phyloP scores from a whole-genome alignment of 1,140 invertebrate species.

The Drosophila kurseongensis region DNA sequence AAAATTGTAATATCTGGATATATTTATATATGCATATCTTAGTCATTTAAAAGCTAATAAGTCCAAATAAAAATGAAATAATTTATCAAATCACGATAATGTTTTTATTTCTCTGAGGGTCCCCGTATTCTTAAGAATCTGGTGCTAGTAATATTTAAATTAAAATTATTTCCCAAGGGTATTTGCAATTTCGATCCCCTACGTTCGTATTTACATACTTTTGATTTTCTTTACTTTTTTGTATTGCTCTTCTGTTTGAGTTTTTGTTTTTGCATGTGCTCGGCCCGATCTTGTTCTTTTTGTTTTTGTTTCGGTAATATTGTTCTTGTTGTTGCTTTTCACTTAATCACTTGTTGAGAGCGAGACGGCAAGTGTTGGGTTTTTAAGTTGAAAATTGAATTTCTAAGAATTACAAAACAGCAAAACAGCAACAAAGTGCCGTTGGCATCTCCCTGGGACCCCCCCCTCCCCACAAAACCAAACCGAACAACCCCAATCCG shows the following conservation, averaged over 20 bases:
- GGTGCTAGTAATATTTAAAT: too few relatives aligned
- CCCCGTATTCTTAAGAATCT: too few relatives aligned
- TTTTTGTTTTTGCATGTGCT: conserved; percentile 67
- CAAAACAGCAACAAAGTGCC: conserved; percentile 51
- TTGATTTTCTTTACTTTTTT: neutral
- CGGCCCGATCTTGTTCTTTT: conserved; percentile 20
- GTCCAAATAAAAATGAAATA: too few relatives aligned
- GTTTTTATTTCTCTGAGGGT: too few relatives aligned
- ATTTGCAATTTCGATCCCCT: conserved; percentile 4
- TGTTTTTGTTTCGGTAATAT: conserved; percentile 21
- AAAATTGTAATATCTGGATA: too few relatives aligned
- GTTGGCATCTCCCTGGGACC: conserved; percentile 52
- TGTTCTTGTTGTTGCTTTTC: conserved; percentile 61
- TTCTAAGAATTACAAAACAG: conserved; percentile 76
- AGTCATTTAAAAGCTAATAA: too few relatives aligned
- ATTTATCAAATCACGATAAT: too few relatives aligned
- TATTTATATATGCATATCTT: too few relatives aligned
- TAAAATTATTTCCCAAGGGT: neutral
- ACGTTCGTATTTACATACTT: neutral
- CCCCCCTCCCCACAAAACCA: neutral
- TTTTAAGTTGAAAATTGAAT: conserved; percentile 82
- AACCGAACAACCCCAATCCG: conserved; percentile 14
- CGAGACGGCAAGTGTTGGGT: conserved; percentile 23
- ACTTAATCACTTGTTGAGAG: conserved; percentile 77
- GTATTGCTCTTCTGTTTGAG: conserved; percentile 1